Base-by-base conservation (phyloP, 64 coral and sea anemone genomes). In the Montipora capricornis region DNA sequence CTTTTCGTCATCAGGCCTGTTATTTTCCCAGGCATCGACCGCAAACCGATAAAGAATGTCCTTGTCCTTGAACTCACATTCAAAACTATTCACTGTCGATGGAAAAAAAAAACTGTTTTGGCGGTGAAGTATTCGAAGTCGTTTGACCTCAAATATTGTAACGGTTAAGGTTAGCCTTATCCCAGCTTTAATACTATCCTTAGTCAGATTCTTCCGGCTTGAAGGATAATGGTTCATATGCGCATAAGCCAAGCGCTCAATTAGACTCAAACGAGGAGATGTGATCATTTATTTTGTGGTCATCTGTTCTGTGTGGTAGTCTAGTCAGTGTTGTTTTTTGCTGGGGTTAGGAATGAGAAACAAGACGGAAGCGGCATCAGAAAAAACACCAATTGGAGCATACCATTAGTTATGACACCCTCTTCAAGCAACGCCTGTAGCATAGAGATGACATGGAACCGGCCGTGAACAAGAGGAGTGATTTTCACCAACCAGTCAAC, bases 341-440 rank as follows among this genome's bases (percentile, higher is more conserved):
- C 10, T 5, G 52, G 52, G 5, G 5, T 55, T 55, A 55, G 52
- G 52, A 55, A 10, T 55, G 11, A 57, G 53, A 6, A 12, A 64
- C 61, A 64, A 4, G 61, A 64, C 4, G 61, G 13, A 64, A 16
- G 61, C 61, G 61, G 61, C 61, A 64, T 64, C 3, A 64, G 13
- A 16, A 64, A 12, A 64, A 64, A 64, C 61, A 64, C 9, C 8
- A 12, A 64, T 12, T 64, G 61, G 61, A 11, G 7, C 62, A 75
- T 68, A 97, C 96, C 96, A 44, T 95, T 89, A 47, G 80, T 81
- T 44, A 97, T 89, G 45, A 77, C 82, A 24, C 78, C 90, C 74
- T 80, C 96, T 92, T 97, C 96, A 10, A 97, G 80, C n/a, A 97
- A 76, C 8, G 93, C 96, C 89, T 97, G 96, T 45, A 89, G 87